Base-by-base conservation (phyloP, 2,888 invertebrate species). In the Campoplex capitator region DNA sequence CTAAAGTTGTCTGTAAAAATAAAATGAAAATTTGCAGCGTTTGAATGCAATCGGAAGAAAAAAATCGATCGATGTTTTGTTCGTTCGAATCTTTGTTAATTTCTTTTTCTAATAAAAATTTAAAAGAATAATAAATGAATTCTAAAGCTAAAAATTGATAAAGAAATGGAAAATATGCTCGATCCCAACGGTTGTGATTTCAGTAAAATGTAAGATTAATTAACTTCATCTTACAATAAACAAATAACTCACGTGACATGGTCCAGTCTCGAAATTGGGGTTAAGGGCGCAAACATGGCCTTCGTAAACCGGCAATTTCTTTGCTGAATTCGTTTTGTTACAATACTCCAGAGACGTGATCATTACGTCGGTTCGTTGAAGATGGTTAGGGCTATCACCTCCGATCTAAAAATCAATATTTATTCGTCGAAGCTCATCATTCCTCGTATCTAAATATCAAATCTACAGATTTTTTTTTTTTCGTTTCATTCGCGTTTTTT, bases 341-440 rank as follows among this genome's bases (percentile, higher is more conserved):
- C 97, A 97, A 0, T 93, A 88, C 0, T 93, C 90, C 6, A 95
- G 94, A 88, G 94, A 95, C 8, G 96, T 95, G 91, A 95, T 95
- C 0, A 95, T 95, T 0, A 96, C 95, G 62, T 95, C 89, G 0
- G 95, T 96, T 78, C 94, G 95, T 88, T 96, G 96, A 45, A 95
- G 89, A 90, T 92, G 90, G 4, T 84, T 85, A 8, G 92, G 89
- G 11, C 88, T 87, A 0, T 86, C 70, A 23, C 93, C 94, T 8
- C 90, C 91, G 51, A 89, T 80, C 89, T 93, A 82, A 8, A 86
- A 84, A 51, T 11, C 45, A 23, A 68, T 75, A 35, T 42, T 67
- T 23, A 28, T 83, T 3, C 6, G 8, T 28, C n/a, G 3, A 45
- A 1, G 16, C 28, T 54, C 28, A 35, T 32, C n/a, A 48, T 48